Base-by-base conservation (phyloP, 2,888 invertebrate species). In the Tetragonisca angustula region DNA sequence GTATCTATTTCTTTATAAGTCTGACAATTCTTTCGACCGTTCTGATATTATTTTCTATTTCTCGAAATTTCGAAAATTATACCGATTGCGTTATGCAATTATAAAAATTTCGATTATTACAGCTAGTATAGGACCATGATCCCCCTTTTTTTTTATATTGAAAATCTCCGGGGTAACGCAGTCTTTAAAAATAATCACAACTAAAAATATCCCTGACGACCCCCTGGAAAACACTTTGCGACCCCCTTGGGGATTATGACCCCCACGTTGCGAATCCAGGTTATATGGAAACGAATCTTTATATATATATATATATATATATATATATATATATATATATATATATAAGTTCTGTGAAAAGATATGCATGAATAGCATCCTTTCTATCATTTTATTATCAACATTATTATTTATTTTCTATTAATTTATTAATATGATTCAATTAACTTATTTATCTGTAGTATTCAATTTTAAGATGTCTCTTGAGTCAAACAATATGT, bases 261-360 rank as follows among this genome's bases (percentile, higher is more conserved):
- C 15, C 56, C 24, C 56, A 59, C n/a, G n/a, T 59, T 59, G 56
- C n/a, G n/a, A 59, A 59, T 59, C 56, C 24, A 50, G 27, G 56
- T 59, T 59, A 59, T n/a, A n/a, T 59, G 56, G n/a, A 59, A 59
- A 59, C 56, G n/a, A n/a, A n/a, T 59, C 56, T 59, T 59, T 59
- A n/a, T n/a, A 59, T n/a, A 59, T n/a, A 59, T n/a, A 59, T 59
- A n/a, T n/a, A 59, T n/a, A 59, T 59, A n/a, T n/a, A 59, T n/a
- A 59, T 59, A n/a, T n/a, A 59, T n/a, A 59, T 59, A n/a, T n/a
- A 59, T n/a, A 59, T 59, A n/a, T n/a, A 59, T n/a, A 59, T 59
- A n/a, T n/a, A 59, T n/a, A 59, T 59, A 15, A n/a, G 5, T 59
- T n/a, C 15, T 59, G n/a, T 59, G 2, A 59, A 59, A n/a, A 59